Evolutionary conservation across 2,888 invertebrate genomes (phyloP).

Genomic region (Euphydryas editha): DNA sequence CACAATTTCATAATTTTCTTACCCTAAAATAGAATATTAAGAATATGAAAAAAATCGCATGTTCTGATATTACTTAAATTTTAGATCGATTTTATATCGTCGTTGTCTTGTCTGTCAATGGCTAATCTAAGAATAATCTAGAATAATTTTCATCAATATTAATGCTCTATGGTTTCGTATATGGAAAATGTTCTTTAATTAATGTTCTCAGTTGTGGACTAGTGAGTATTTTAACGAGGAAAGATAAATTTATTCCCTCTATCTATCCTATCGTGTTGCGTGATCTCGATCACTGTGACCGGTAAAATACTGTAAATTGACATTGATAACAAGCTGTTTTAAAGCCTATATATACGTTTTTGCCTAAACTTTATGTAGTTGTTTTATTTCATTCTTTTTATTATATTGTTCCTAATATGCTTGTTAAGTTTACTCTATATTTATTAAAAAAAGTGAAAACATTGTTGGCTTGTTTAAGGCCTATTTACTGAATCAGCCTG

Average conservation of each 20-base stretch:
- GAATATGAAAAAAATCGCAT: too few relatives aligned
- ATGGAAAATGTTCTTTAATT: constrained; percentile 32
- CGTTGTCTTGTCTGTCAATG: background rate
- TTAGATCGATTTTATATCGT: background rate
- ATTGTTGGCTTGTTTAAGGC: too few relatives aligned
- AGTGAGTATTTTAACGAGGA: constrained; percentile 26
- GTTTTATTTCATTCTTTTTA: background rate
- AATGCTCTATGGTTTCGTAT: constrained; percentile 19
- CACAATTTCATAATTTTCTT: too few relatives aligned
- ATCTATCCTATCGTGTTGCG: constrained; percentile 16
- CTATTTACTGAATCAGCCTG: too few relatives aligned
- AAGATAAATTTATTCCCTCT: constrained; percentile 12
- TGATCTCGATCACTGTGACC: constrained; percentile 9
- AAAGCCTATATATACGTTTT: background rate
- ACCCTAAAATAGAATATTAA: too few relatives aligned
- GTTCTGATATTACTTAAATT: too few relatives aligned
- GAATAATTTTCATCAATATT: constrained; percentile 25
- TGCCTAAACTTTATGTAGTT: background rate
- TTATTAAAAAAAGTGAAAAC: too few relatives aligned
- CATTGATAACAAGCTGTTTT: constrained; percentile 1
- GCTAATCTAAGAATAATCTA: constrained; percentile 7
- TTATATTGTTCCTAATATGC: too few relatives aligned
- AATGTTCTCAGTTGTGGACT: constrained; percentile 18
- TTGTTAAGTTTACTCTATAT: too few relatives aligned
- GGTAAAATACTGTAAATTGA: constrained; percentile 11